Evolutionary conservation across 1,140 invertebrate genomes (phyloP).

Genomic region (Ridgeia piscesae): DNA sequence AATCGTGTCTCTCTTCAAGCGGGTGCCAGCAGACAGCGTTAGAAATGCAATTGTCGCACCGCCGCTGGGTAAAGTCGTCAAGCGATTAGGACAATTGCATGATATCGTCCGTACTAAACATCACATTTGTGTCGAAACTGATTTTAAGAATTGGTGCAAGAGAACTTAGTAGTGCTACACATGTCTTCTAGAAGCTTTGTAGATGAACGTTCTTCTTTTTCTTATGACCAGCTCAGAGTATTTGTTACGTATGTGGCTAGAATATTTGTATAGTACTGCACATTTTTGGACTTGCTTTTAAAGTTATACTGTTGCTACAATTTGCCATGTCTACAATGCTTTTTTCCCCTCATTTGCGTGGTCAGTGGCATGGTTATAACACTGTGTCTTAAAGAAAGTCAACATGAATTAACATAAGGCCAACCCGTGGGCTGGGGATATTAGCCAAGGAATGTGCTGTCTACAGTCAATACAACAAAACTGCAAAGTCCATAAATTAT

Average conservation of each 20-base stretch:
- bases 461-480: too few species aligned
- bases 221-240: too few species aligned
- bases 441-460: too few species aligned
- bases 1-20: background rate
- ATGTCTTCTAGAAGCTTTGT: background rate
- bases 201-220: too few species aligned
- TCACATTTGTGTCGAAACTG: background rate
- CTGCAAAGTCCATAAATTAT: too few species aligned
- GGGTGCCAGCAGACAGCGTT: background rate
- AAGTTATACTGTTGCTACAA: background rate
- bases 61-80: background rate
- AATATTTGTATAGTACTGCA: background rate
- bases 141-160: background rate
- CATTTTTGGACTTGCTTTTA: background rate
- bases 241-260: too few species aligned
- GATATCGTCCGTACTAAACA: background rate
- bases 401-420: too few species aligned
- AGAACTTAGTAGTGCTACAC: background rate
- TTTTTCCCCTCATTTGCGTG: too few species aligned
- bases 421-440: too few species aligned
- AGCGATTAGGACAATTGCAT: background rate
- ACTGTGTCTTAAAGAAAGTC: too few species aligned
- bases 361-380: too few species aligned
- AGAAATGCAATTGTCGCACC: background rate
- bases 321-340: too few species aligned